These are phyloP conservation scores for Drosophila vallismaia DNA, from an alignment of 2,888 invertebrate species.

Conservation along the genomic window DNA sequence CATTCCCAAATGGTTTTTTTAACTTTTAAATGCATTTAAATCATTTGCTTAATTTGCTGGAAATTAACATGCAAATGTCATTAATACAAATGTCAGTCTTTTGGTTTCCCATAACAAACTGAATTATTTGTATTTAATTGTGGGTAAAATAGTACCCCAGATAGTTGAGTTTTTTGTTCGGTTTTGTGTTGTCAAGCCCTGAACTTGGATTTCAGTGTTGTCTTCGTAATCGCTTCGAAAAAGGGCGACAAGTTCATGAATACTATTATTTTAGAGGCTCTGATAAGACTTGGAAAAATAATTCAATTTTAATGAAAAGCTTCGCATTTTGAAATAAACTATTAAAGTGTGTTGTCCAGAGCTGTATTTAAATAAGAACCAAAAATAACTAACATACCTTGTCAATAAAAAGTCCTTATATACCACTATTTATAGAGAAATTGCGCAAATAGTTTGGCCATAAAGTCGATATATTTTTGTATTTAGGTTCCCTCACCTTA, in stretches of 20 bases:
- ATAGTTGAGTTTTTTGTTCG: not conserved
- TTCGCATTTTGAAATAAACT: not conserved
- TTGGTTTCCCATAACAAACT: conserved; percentile 34
- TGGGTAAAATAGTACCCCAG: not conserved
- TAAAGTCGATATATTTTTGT: not conserved
- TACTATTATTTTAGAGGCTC: not conserved
- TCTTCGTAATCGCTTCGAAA: not conserved
- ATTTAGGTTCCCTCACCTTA: conserved; percentile 1
- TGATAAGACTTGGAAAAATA: not conserved
- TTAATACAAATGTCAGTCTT: conserved; percentile 48
- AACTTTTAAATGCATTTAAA: conserved; percentile 66
- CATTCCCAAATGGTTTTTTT: conserved; percentile 2
- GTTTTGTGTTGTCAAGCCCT: not conserved
- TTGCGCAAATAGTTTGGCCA: not conserved
- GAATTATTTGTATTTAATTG: not conserved
- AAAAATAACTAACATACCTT: not conserved
- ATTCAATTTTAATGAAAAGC: not conserved
- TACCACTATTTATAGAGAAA: conserved; percentile 1
- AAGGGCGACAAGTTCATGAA: not conserved
- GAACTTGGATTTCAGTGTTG: not conserved
- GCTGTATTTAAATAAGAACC: not conserved
- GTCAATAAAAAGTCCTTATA: not conserved
- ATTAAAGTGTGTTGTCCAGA: not conserved
- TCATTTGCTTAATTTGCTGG: conserved; percentile 58
- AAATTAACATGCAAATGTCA: conserved; percentile 69